These are phyloP conservation scores for Pangasianodon gigas DNA, from an alignment of 2,113 vertebrate species.

Conservation along the genomic window DNA sequence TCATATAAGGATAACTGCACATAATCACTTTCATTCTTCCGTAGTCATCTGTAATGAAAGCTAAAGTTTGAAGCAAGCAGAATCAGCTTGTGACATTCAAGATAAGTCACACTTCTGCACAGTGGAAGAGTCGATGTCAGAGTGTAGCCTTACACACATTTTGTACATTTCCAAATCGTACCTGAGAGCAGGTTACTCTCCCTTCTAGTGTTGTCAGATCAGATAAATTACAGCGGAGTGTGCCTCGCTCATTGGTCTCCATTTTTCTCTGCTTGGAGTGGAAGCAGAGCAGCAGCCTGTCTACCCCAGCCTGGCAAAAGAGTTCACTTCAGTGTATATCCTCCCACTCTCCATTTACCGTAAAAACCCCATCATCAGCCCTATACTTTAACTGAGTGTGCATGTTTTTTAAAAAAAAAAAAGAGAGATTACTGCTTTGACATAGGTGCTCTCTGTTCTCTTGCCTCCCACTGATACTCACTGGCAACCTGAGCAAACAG, in stretches of 20 bases:
- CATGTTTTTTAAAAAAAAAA: slow-evolving; percentile 1
- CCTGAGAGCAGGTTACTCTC: slow-evolving; percentile 9
- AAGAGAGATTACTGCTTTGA: slow-evolving; percentile 49
- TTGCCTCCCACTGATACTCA: slow-evolving; percentile 71
- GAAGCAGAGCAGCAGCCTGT: slow-evolving; percentile 9
- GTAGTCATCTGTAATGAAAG: slow-evolving; percentile 18
- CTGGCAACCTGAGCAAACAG: slow-evolving; percentile 48
- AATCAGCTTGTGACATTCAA: slow-evolving; percentile 11
- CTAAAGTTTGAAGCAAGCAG: slow-evolving; percentile 11
- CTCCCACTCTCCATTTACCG: background rate
- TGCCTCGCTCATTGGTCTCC: background rate
- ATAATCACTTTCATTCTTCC: slow-evolving; percentile 1
- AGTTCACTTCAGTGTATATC: slow-evolving; percentile 33
- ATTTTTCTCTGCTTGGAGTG: slow-evolving; percentile 4
- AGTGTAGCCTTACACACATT: background rate
- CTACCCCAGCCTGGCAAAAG: slow-evolving; percentile 29
- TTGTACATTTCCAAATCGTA: slow-evolving; percentile 20
- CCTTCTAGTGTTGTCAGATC: background rate
- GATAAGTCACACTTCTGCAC: background rate
- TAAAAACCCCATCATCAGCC: background rate
- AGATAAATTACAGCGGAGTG: slow-evolving; percentile 16
- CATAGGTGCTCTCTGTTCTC: slow-evolving; percentile 64
- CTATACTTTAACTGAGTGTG: background rate
- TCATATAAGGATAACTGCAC: background rate
- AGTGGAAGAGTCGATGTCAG: background rate